A percentile compares a stretch with the other conserved stretches of the same genome.
These are phyloP conservation scores for Coregonus ussuriensis DNA, from an alignment of 2,797 vertebrate genomes.

Conservation along the genomic window DNA sequence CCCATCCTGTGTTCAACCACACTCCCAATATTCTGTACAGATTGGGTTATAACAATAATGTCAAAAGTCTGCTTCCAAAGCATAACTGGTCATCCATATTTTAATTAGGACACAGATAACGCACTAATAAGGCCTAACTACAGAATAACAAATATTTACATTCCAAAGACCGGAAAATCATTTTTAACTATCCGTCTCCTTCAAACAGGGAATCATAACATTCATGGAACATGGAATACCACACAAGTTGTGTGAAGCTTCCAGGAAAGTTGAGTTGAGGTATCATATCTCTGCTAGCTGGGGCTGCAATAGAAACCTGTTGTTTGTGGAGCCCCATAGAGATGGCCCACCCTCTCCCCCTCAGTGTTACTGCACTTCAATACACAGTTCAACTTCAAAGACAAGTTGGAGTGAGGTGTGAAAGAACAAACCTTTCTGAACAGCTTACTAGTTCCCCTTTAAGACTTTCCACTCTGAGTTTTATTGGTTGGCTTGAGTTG, in stretches of 20 bases:
- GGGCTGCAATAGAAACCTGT: conserved; percentile 24
- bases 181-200: not conserved
- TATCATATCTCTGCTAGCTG: conserved; percentile 15
- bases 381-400: no score
- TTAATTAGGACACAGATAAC: not conserved
- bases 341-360: not conserved
- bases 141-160: conserved; percentile 14
- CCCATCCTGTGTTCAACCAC: conserved; percentile 4
- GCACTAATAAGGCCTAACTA: not conserved
- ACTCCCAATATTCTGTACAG: not conserved
- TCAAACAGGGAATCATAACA: not conserved
- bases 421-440: not conserved
- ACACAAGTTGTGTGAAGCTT: conserved; percentile 1
- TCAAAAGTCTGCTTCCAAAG: not conserved
- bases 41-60: not conserved
- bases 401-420: no score
- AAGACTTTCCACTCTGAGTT: not conserved
- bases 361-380: not conserved
- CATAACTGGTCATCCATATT: not conserved
- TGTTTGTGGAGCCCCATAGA: conserved; percentile 8
- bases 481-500: not conserved
- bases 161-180: not conserved
- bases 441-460: not conserved
- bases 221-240: not conserved
- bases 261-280: conserved; percentile 4